Conservation (phyloP, 2,113 vertebrate genomes). For the Capreolus pygargus region DNA sequence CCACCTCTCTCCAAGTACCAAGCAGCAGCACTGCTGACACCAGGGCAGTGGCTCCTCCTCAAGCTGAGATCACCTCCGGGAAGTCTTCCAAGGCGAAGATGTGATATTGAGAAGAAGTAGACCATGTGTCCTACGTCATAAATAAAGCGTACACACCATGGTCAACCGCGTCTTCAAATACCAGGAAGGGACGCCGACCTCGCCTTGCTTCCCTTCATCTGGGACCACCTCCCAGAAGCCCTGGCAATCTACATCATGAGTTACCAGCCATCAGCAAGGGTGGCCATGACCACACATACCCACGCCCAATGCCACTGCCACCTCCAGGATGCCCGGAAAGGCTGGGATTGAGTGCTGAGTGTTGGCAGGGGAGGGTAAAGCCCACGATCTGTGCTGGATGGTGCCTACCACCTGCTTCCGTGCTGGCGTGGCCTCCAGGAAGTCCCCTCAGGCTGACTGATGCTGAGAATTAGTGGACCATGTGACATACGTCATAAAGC, state of each 20-base stretch:
- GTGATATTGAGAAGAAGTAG: conserved; percentile 76
- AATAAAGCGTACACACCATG: conserved; percentile 72
- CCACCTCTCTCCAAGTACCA: conserved; percentile 76
- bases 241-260: neutral
- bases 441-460: neutral
- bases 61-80: conserved; percentile 57
- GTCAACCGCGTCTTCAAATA: conserved; percentile 71
- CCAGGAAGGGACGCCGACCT: neutral
- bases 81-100: conserved; percentile 58
- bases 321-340: neutral
- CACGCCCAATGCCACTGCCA: neutral
- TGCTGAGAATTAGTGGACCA: neutral
- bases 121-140: conserved; percentile 74
- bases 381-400: neutral
- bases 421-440: neutral
- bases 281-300: neutral
- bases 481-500: neutral
- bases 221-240: neutral
- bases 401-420: neutral
- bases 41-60: conserved; percentile 63
- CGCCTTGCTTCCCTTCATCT: neutral
- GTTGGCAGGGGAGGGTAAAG: neutral
- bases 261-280: neutral
- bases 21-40: conserved; percentile 43
- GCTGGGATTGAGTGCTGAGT: neutral